Base-by-base conservation (phyloP, 1,140 invertebrate genomes). In the Babylonia areolata region DNA sequence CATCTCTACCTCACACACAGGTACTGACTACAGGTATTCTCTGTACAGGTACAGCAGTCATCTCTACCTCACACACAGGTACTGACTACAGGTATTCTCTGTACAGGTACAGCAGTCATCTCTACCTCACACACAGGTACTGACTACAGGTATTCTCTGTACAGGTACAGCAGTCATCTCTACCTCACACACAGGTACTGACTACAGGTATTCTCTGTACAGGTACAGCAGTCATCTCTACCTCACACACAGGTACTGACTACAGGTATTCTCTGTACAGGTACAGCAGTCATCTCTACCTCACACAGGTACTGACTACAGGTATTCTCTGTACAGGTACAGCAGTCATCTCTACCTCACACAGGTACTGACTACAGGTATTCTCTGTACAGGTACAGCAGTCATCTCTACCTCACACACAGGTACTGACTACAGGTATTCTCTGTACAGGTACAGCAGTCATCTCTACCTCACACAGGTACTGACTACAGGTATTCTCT, bases 11-110 rank as follows among this genome's bases (percentile, higher is more conserved):
- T 9, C 6, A 28, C 15, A 20, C 86, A 94, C 98, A 99, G 2
- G 95, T 95, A 0, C 98, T 78, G 97, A 95, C 89, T 98, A 79
- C 40, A 86, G 97, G 90, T 98, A 99, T 93, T 99, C 98, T 98
- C 97, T 3, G 96, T 93, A 90, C 88, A 64, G 58, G 58, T 64
- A 64, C 3, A 20, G n/a, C n/a, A n/a, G n/a, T n/a, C n/a, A n/a
- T n/a, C n/a, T n/a, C n/a, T n/a, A 69, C 6, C 6, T 9, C 6
- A 28, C 15, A 20, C 86, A 94, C 98, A 99, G 2, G 95, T 95
- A 0, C 98, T 78, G 97, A 95, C 89, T 98, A 79, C 40, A 86
- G 97, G 90, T 98, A 99, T 93, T 99, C 98, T 98, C 97, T 3
- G 96, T 93, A 90, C 88, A 64, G 58, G 58, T 64, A 64, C 3